A percentile compares a stretch with the other conserved stretches of the same genome.
Conservation (phyloP, 2,888 invertebrate species). For the Lepetodrilus schrolli region DNA sequence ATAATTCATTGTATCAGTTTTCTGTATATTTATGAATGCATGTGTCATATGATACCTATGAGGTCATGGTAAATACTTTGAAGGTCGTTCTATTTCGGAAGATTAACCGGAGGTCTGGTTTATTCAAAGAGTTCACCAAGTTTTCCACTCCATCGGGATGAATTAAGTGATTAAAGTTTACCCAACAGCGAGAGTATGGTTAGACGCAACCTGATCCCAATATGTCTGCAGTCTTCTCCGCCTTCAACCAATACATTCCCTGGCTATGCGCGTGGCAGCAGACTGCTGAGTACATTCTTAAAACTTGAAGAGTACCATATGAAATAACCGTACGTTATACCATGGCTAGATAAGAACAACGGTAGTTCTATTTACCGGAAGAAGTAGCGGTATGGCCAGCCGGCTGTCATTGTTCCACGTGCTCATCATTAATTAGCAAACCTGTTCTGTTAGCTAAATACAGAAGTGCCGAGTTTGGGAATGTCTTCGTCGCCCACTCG, state of each 20-base stretch:
- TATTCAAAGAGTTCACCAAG: not conserved
- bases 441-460: not conserved
- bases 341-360: too few species aligned
- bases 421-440: not conserved
- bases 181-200: not conserved
- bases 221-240: not conserved
- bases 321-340: too few species aligned
- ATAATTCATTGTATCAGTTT: too few species aligned
- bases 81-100: not conserved
- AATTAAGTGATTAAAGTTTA: constrained; percentile 13
- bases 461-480: not conserved
- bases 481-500: not conserved
- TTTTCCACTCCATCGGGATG: not conserved
- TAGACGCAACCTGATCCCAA: not conserved
- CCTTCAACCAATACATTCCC: not conserved
- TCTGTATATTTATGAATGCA: too few species aligned
- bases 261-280: too few species aligned
- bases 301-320: too few species aligned
- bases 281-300: too few species aligned
- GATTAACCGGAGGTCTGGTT: not conserved
- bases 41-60: not conserved
- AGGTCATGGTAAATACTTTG: not conserved
- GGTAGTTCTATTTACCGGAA: too few species aligned
- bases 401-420: not conserved
- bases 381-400: too few species aligned